These are phyloP conservation scores for Trachymyrmex septentrionalis DNA, from an alignment of 1,140 invertebrate species.

Conservation along the genomic window DNA sequence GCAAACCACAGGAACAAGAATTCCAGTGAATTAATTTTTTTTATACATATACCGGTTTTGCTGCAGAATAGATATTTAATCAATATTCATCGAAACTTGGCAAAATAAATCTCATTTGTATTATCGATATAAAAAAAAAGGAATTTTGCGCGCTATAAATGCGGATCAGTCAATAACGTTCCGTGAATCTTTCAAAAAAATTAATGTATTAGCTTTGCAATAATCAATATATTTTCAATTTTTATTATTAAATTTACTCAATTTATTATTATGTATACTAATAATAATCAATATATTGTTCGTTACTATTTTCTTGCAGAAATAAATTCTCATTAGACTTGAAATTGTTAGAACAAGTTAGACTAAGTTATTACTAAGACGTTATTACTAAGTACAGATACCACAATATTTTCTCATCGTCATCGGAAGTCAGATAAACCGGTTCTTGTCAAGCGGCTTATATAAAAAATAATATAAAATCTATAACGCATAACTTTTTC, in stretches of 20 bases:
- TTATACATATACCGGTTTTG: neutral
- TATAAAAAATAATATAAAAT: neutral
- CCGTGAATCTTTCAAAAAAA: neutral
- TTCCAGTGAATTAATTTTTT: slow-evolving; percentile 9
- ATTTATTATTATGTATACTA: neutral
- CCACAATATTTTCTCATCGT: neutral
- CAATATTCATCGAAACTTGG: neutral
- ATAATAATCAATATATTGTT: neutral
- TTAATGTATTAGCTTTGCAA: neutral
- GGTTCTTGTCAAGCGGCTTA: neutral
- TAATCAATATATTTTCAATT: neutral
- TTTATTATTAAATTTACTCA: neutral
- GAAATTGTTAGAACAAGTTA: neutral
- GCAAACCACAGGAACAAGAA: slow-evolving; percentile 7
- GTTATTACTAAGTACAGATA: neutral
- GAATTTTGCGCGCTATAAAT: neutral
- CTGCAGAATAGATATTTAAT: neutral
- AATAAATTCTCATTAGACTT: neutral
- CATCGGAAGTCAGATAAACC: neutral
- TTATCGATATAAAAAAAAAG: neutral
- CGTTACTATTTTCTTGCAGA: neutral
- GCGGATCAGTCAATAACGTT: neutral
- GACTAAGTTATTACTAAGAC: neutral
- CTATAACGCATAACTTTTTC: neutral
- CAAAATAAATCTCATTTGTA: neutral